Evolutionary conservation across 2,797 vertebrate species (phyloP).

Genomic region (Channallabes apus): DNA sequence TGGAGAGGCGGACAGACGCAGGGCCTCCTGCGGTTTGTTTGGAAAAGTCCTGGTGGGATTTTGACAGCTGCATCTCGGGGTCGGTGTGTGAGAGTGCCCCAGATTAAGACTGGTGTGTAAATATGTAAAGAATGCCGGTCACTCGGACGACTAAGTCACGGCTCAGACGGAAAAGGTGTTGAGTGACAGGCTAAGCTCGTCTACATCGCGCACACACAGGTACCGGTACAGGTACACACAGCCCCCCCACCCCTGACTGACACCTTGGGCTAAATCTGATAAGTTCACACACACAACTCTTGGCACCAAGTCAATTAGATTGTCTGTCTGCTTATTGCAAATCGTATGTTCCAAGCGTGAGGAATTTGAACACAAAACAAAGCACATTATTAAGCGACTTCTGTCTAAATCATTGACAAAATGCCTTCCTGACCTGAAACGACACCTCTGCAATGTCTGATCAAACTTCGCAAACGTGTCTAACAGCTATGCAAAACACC

Average conservation of each 20-base stretch:
- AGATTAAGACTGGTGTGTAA: conserved; percentile 64
- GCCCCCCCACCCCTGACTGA: background rate
- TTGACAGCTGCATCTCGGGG: conserved; percentile 47
- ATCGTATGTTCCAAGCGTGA: background rate
- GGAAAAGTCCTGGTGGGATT: conserved; percentile 53
- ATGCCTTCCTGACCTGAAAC: conserved; percentile 9
- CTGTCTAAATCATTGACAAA: conserved; percentile 28
- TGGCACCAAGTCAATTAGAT: conserved; percentile 14
- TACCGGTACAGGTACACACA: background rate
- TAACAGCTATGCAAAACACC: conserved; percentile 19
- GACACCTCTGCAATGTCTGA: conserved; percentile 17
- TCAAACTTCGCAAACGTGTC: background rate
- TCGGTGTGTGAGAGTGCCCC: conserved; percentile 24
- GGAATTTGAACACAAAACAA: background rate
- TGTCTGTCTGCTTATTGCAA: background rate
- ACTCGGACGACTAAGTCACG: conserved; percentile 59
- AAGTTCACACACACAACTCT: conserved; percentile 17
- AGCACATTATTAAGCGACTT: background rate
- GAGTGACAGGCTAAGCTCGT: conserved; percentile 74
- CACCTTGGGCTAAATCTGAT: conserved; percentile 29
- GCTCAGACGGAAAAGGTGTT: conserved; percentile 67
- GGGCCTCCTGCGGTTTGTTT: conserved; percentile 47
- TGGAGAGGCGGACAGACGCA: conserved; percentile 54
- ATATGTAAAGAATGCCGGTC: conserved; percentile 71
- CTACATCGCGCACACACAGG: conserved; percentile 56